Percentiles rank a stretch among this genome's conserved stretches.
These are phyloP conservation scores for Acrobasis consociella DNA, from an alignment of 2,888 invertebrate genomes.

Conservation along the genomic window DNA sequence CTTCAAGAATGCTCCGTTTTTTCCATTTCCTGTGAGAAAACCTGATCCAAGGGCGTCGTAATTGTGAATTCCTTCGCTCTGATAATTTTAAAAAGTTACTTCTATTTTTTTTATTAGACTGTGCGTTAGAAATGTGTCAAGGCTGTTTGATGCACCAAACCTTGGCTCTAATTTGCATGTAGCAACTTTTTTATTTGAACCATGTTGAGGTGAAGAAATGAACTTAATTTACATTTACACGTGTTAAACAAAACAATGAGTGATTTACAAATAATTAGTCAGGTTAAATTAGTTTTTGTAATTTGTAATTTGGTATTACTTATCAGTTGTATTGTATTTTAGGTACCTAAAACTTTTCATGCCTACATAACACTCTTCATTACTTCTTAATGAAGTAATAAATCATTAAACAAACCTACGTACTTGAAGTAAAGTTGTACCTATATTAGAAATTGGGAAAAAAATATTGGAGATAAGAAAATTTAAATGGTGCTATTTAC, in stretches of 20 bases:
- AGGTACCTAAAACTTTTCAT: too few relatives aligned
- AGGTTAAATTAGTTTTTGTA: not conserved
- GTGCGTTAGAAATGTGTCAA: conserved; percentile 2
- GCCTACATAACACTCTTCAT: too few relatives aligned
- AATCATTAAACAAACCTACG: too few relatives aligned
- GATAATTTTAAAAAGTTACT: not conserved
- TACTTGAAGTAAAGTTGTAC: too few relatives aligned
- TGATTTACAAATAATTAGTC: not conserved
- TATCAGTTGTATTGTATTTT: not conserved
- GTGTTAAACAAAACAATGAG: not conserved
- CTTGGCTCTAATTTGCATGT: conserved; percentile 10
- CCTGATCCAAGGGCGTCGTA: not conserved
- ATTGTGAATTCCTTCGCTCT: not conserved
- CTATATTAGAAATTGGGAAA: too few relatives aligned
- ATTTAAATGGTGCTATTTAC: too few relatives aligned
- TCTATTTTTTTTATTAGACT: not conserved
- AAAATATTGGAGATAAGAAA: too few relatives aligned
- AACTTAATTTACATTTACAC: not conserved
- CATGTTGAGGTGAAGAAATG: not conserved
- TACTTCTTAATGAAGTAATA: too few relatives aligned
- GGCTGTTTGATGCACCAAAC: conserved; percentile 14
- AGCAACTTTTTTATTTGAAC: not conserved
- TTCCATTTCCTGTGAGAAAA: conserved; percentile 19
- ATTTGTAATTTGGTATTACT: not conserved
- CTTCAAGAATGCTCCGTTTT: conserved; percentile 1